Evolutionary conservation across 2,113 vertebrate species (phyloP).

Genomic region (Nibea albiflora): DNA sequence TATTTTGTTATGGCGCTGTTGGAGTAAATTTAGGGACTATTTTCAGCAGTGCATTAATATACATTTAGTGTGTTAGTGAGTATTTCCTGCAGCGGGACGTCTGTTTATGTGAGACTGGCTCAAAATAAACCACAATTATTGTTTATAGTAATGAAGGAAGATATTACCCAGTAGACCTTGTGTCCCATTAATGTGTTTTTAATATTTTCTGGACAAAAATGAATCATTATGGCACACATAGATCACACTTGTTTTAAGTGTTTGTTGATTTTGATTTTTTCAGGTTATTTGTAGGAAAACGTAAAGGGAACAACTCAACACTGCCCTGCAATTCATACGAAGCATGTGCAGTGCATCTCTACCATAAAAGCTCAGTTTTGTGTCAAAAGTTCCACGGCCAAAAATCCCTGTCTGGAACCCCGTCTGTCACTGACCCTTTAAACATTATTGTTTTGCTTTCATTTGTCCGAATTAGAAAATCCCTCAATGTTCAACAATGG

Average conservation of each 20-base stretch:
- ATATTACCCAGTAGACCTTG: background rate
- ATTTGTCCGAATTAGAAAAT: slow-evolving; percentile 62
- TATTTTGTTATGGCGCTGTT: background rate
- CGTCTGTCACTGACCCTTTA: slow-evolving; percentile 33
- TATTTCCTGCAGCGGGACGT: background rate
- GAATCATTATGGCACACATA: no score
- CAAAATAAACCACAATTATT: background rate
- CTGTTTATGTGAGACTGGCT: background rate
- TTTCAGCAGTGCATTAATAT: background rate
- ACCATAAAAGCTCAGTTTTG: slow-evolving; percentile 1
- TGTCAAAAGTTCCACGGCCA: slow-evolving; percentile 20
- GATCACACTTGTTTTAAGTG: background rate
- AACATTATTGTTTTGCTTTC: slow-evolving; percentile 64
- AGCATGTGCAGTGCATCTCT: background rate
- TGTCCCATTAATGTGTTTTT: background rate
- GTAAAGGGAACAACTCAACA: background rate
- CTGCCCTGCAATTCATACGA: background rate
- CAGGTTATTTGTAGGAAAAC: background rate
- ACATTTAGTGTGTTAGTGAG: background rate
- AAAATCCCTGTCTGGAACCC: slow-evolving; percentile 12
- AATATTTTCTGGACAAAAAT: background rate
- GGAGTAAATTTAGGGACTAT: background rate
- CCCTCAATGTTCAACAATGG: slow-evolving; percentile 37
- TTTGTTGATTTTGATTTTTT: background rate
- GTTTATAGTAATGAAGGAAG: background rate